Conservation (phyloP, 2,888 invertebrate species). For the Zaprionus bogoriensis region DNA sequence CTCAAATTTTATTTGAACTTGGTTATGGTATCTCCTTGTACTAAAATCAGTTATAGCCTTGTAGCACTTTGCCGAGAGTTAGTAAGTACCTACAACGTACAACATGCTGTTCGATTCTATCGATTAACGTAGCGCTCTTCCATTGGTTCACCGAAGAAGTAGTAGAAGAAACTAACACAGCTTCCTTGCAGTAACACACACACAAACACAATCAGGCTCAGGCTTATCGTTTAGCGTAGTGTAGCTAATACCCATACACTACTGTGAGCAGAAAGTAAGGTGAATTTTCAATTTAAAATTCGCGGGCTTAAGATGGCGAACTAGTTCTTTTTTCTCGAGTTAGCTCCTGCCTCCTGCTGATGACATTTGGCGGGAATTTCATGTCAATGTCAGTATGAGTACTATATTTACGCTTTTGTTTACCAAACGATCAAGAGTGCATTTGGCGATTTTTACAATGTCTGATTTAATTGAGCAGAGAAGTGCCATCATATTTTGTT, state of each 20-base stretch:
- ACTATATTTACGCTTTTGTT: no score
- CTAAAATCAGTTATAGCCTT: conserved; percentile 28
- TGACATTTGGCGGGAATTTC: no score
- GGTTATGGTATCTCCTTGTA: conserved; percentile 71
- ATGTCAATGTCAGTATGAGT: no score
- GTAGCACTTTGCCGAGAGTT: conserved; percentile 38
- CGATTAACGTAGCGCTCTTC: conserved; percentile 46
- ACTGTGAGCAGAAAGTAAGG: no score
- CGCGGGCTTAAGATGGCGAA: no score
- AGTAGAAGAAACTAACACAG: conserved; percentile 19
- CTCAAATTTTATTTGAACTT: conserved; percentile 31
- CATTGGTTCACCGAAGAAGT: conserved; percentile 37
- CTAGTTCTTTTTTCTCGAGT: not conserved
- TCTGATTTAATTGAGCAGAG: no score
- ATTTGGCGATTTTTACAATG: no score
- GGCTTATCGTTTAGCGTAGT: conserved; percentile 29
- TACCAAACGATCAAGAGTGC: no score
- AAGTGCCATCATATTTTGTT: no score
- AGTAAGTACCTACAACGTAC: conserved; percentile 52
- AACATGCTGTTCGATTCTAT: conserved; percentile 44
- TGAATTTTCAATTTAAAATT: no score
- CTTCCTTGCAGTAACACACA: conserved; percentile 42
- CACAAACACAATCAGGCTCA: conserved; percentile 36
- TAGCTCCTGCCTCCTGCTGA: no score
- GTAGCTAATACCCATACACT: conserved; percentile 1